Percentiles rank a stretch among this genome's conserved stretches.
Conservation (phyloP, 2,888 invertebrate genomes). For the Cylindroiulus punctatus region DNA sequence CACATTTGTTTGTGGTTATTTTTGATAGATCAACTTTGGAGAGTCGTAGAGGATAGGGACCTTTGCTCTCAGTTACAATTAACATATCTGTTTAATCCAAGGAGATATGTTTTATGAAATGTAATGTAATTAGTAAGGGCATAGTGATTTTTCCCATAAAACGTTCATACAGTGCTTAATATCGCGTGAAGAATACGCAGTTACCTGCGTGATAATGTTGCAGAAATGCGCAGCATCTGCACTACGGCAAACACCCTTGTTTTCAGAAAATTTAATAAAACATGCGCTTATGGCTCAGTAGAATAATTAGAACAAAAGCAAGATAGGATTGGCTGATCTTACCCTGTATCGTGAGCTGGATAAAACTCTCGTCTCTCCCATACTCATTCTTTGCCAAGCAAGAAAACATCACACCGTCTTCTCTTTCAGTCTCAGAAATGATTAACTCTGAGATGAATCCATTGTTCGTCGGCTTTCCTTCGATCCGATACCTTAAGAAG, state of each 20-base stretch:
- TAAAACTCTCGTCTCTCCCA: slow-evolving; percentile 64
- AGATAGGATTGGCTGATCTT: slow-evolving; percentile 54
- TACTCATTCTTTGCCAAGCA: slow-evolving; percentile 62
- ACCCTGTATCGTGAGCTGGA: slow-evolving; percentile 65
- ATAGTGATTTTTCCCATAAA: background rate
- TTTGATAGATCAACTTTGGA: background rate
- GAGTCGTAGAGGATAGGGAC: background rate
- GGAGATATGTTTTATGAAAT: background rate
- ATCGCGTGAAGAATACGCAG: background rate
- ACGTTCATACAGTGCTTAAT: background rate
- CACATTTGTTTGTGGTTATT: background rate
- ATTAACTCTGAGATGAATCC: slow-evolving; percentile 63
- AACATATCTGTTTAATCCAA: background rate
- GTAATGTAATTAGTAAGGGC: background rate
- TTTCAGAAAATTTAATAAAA: slow-evolving; percentile 9
- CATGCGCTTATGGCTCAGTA: slow-evolving; percentile 31
- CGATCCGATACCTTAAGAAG: slow-evolving; percentile 61
- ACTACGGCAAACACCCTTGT: background rate
- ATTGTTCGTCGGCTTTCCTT: slow-evolving; percentile 59
- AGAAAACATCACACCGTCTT: slow-evolving; percentile 56
- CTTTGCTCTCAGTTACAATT: background rate
- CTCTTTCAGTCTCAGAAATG: slow-evolving; percentile 59
- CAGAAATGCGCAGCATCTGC: background rate
- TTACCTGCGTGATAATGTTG: background rate
- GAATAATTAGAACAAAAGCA: slow-evolving; percentile 49